Percentiles rank a stretch among this genome's conserved stretches.
These are phyloP conservation scores for Orchesellides sinensis DNA, from an alignment of 2,888 invertebrate genomes.

Conservation along the genomic window DNA sequence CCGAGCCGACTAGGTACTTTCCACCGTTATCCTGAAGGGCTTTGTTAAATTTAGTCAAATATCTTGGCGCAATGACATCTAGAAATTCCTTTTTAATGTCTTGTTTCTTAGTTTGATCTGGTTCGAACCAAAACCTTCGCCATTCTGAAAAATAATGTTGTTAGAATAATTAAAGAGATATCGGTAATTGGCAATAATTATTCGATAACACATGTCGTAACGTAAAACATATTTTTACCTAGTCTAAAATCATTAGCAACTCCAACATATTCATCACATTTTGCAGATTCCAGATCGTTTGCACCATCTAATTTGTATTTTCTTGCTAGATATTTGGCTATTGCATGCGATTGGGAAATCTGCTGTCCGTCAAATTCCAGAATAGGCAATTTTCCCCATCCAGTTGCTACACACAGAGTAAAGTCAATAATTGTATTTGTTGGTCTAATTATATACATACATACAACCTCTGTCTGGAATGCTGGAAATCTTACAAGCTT, in stretches of 20 bases:
- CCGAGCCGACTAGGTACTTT: constrained; percentile 79
- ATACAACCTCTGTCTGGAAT: too few relatives aligned
- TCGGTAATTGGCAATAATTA: too few relatives aligned
- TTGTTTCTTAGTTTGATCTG: constrained; percentile 80
- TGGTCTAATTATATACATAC: not conserved
- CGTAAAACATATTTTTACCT: constrained; percentile 76
- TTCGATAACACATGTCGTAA: too few relatives aligned
- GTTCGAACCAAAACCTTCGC: constrained; percentile 79
- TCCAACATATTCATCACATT: constrained; percentile 81
- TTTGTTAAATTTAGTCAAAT: constrained; percentile 80
- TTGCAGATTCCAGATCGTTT: constrained; percentile 80
- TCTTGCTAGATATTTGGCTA: constrained; percentile 80
- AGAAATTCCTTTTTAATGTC: constrained; percentile 79
- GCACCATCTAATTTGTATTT: constrained; percentile 80
- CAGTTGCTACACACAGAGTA: constrained; percentile 50
- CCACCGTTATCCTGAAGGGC: constrained; percentile 80
- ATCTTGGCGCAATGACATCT: constrained; percentile 80
- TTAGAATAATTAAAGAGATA: too few relatives aligned
- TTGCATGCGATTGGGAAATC: constrained; percentile 80
- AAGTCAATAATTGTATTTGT: not conserved
- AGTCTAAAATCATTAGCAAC: constrained; percentile 80
- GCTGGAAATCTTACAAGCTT: constrained; percentile 35
- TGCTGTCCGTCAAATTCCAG: constrained; percentile 81
- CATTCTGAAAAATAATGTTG: constrained; percentile 76
- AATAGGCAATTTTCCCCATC: constrained; percentile 78